A percentile compares a stretch with the other conserved stretches of the same genome.
Conservation (phyloP, 2,888 invertebrate species). For the Frankliniella fusca region DNA sequence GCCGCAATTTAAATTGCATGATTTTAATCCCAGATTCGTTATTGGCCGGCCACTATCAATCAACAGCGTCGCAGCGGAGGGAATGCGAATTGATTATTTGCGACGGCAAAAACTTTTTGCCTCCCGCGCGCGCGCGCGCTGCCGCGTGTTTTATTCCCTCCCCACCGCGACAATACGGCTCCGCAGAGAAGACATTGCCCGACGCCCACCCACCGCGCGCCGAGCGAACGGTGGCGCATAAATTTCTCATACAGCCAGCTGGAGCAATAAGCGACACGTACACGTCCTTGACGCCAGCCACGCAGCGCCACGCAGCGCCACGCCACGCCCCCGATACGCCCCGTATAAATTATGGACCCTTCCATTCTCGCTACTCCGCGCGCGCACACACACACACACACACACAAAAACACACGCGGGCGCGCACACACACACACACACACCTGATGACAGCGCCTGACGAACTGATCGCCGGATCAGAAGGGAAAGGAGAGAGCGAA, state of each 20-base stretch:
- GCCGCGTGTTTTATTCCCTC: not conserved
- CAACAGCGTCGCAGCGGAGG: no score
- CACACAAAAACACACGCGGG: no score
- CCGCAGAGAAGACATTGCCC: no score
- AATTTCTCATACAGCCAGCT: conserved; percentile 10
- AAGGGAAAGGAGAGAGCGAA: no score
- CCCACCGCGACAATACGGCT: not conserved
- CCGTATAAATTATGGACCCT: conserved; percentile 12
- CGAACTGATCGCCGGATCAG: no score
- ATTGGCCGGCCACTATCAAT: not conserved
- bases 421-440: not conserved
- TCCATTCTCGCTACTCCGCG: not conserved
- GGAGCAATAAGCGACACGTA: not conserved
- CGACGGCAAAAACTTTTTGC: no score
- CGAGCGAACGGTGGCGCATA: not conserved
- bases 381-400: not conserved
- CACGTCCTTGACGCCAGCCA: not conserved
- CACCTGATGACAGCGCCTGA: no score
- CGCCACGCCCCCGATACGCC: not conserved
- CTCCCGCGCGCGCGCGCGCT: no score
- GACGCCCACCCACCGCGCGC: no score
- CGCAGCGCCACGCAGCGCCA: not conserved
- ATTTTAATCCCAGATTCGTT: conserved; percentile 24
- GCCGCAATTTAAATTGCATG: conserved; percentile 1
- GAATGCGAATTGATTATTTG: no score